phyloP scores from a whole-genome alignment of 1,140 invertebrate species.

The Ptiloglossa arizonensis region DNA sequence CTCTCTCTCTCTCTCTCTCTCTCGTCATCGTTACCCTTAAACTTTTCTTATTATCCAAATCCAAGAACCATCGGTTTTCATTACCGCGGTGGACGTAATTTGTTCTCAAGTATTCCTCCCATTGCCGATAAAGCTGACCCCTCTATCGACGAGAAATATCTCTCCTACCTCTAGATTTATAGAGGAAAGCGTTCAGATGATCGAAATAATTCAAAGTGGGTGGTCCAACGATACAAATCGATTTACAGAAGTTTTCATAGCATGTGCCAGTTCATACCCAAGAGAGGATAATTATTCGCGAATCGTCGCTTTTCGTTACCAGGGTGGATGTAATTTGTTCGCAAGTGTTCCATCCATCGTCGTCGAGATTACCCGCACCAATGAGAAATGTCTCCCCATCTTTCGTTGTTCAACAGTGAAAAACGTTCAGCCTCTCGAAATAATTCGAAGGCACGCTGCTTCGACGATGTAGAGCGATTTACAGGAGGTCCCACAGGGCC shows the following conservation, averaged over 20 bases:
- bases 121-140: background rate
- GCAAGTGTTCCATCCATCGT: too few species aligned
- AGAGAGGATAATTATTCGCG: too few species aligned
- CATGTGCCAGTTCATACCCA: too few species aligned
- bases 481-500: background rate
- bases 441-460: constrained; percentile 12
- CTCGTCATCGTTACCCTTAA: constrained; percentile 64
- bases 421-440: background rate
- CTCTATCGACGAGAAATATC: background rate
- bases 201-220: constrained; percentile 19
- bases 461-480: constrained; percentile 2
- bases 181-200: background rate
- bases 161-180: too few species aligned
- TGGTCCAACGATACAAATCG: background rate
- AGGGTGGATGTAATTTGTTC: too few species aligned
- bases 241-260: constrained; percentile 3
- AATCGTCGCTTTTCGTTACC: too few species aligned
- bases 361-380: too few species aligned
- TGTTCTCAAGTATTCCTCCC: constrained; percentile 15
- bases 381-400: too few species aligned
- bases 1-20: too few species aligned
- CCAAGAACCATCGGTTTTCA: constrained; percentile 39
- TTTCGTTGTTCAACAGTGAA: too few species aligned
- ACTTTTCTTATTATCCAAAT: constrained; percentile 76
- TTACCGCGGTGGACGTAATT: constrained; percentile 28